These are phyloP conservation scores for Metallyticus violacea DNA, from an alignment of 2,888 invertebrate genomes.

Conservation along the genomic window DNA sequence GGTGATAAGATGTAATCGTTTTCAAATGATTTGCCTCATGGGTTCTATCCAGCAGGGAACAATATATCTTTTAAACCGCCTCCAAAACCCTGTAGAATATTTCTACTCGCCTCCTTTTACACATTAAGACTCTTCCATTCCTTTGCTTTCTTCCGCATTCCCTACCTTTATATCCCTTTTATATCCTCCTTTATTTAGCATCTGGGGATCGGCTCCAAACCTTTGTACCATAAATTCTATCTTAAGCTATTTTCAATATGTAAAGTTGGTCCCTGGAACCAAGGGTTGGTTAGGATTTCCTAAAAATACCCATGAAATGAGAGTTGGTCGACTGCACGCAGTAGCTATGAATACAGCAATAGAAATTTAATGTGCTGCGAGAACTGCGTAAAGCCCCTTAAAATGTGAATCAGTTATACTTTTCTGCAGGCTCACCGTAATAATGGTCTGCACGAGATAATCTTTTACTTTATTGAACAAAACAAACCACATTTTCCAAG, in stretches of 20 bases:
- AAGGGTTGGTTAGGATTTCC: neutral
- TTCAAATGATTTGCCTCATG: neutral
- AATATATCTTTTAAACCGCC: neutral
- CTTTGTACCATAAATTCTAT: neutral
- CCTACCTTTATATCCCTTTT: neutral
- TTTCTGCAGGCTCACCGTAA: neutral
- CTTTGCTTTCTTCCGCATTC: neutral
- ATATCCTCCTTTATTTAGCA: neutral
- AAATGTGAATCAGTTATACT: neutral
- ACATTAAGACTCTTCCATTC: neutral
- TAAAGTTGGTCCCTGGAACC: neutral
- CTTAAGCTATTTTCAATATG: neutral
- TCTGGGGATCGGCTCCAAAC: neutral
- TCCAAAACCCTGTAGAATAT: neutral
- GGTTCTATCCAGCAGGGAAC: neutral
- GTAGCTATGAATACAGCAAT: neutral
- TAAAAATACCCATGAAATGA: neutral
- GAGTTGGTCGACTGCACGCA: neutral
- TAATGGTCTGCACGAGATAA: too few relatives aligned
- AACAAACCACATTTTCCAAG: too few relatives aligned
- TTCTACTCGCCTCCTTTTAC: neutral
- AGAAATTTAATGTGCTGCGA: neutral
- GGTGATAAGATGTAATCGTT: neutral
- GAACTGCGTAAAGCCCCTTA: neutral
- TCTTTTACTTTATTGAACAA: too few relatives aligned